phyloP scores from a whole-genome alignment of 2,797 vertebrate species.

The Uromys caudimaculatus region DNA sequence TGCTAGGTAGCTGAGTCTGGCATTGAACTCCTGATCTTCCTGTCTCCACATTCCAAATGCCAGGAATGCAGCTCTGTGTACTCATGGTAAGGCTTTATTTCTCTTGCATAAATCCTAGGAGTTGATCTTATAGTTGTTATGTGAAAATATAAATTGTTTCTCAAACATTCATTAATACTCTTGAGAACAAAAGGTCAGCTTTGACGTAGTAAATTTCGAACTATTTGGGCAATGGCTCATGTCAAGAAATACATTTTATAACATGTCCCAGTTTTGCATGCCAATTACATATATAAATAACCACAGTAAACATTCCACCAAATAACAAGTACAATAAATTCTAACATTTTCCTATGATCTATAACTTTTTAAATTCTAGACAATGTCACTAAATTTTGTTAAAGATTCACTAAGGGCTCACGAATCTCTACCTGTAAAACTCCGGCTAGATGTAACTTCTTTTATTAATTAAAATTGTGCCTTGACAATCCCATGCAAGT shows the following conservation, averaged over 20 bases:
- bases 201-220: background rate
- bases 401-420: background rate
- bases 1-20: background rate
- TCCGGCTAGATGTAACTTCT: background rate
- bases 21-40: background rate
- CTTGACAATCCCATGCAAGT: too few relatives aligned
- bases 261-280: background rate
- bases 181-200: background rate
- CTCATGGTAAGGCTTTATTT: background rate
- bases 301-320: background rate
- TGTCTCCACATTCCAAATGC: background rate
- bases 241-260: background rate
- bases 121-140: background rate
- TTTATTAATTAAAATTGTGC: background rate
- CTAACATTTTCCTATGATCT: background rate
- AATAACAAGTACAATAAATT: background rate
- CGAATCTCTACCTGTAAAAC: background rate
- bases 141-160: background rate
- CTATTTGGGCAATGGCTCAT: background rate
- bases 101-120: background rate
- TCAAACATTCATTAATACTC: background rate
- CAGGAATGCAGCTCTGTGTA: background rate
- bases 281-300: background rate
- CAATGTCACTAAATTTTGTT: background rate
- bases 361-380: background rate